phyloP scores from a whole-genome alignment of 2,888 invertebrate genomes.

The Dynastes maya region DNA sequence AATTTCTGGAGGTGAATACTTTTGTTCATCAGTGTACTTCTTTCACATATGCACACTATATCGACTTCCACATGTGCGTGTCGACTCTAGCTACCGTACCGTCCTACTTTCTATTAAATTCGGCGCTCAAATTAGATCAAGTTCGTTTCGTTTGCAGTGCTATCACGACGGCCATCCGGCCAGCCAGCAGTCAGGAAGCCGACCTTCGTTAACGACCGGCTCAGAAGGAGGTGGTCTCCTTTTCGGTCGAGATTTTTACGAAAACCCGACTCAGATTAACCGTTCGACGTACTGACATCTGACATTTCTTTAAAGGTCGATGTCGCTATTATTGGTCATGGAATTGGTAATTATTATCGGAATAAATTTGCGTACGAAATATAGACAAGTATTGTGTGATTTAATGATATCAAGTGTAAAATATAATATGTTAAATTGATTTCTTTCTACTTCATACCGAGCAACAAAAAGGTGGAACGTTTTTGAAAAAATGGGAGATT shows the following conservation, averaged over 20 bases:
- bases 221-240: neutral
- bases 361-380: neutral
- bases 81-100: neutral
- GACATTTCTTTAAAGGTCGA: constrained; percentile 44
- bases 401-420: too few relatives aligned
- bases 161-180: constrained; percentile 19
- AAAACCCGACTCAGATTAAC: neutral
- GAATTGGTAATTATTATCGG: constrained; percentile 29
- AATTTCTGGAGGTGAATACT: neutral
- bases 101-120: constrained; percentile 38
- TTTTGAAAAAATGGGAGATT: too few relatives aligned
- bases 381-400: too few relatives aligned
- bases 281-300: constrained; percentile 20
- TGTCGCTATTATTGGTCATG: constrained; percentile 23
- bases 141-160: constrained; percentile 30
- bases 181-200: constrained; percentile 14
- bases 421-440: too few relatives aligned
- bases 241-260: constrained; percentile 32
- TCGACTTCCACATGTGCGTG: neutral
- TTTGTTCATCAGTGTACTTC: neutral
- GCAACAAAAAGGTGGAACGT: too few relatives aligned
- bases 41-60: neutral
- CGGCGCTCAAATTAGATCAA: constrained; percentile 36
- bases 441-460: too few relatives aligned
- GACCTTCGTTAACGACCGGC: constrained; percentile 39